These are phyloP conservation scores for Oriolus oriolus DNA, from an alignment of 2,113 vertebrate genomes.

Conservation along the genomic window DNA sequence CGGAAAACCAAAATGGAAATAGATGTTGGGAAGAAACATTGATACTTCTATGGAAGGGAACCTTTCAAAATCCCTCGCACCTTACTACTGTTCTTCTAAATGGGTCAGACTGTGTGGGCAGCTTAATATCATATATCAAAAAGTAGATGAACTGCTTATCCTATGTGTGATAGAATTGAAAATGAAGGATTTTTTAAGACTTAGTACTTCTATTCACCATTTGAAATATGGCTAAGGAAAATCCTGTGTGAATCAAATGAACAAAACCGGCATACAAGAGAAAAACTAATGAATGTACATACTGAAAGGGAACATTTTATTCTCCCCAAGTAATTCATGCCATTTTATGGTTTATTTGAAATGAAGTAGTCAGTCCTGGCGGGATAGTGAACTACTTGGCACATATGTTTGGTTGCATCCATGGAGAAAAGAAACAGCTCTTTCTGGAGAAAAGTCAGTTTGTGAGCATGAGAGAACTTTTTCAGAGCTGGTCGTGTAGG, in stretches of 20 bases:
- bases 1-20: neutral
- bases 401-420: neutral
- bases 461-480: neutral
- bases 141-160: neutral
- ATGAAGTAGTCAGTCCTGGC: conserved; percentile 44
- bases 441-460: conserved; percentile 27
- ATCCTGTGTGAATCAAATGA: neutral
- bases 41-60: neutral
- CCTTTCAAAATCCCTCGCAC: neutral
- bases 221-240: conserved; percentile 15
- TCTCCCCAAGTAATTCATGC: conserved; percentile 25
- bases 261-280: neutral
- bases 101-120: neutral
- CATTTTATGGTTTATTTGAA: conserved; percentile 57
- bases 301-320: conserved; percentile 54
- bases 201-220: neutral
- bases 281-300: neutral
- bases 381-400: conserved; percentile 15
- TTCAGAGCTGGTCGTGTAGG: neutral
- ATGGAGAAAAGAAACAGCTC: conserved; percentile 40
- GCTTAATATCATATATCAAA: neutral
- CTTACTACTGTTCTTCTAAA: neutral
- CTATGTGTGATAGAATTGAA: neutral
- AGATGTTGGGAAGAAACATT: neutral
- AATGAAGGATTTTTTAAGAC: neutral